Percentiles rank a stretch among this genome's conserved stretches.
phyloP scores from a whole-genome alignment of 2,113 vertebrate genomes.

The Ciconia maguari region DNA sequence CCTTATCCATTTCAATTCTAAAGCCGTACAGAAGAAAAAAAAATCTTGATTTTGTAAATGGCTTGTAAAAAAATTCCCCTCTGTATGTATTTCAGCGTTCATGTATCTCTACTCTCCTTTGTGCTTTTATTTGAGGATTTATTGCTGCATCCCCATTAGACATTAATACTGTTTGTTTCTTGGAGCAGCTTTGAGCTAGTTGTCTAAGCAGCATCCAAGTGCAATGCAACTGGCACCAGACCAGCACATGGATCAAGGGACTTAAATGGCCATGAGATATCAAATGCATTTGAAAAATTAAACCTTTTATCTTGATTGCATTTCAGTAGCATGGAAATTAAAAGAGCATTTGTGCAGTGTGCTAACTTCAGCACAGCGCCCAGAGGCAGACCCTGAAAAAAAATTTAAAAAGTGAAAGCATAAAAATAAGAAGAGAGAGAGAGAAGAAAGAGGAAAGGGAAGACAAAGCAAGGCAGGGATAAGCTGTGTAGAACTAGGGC shows the following conservation, averaged over 20 bases:
- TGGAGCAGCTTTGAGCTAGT: neutral
- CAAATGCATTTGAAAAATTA: neutral
- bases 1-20: neutral
- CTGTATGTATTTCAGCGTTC: neutral
- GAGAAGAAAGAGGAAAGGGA: too few relatives aligned
- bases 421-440: neutral
- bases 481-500: neutral
- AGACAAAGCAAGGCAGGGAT: neutral
- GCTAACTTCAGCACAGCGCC: neutral
- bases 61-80: neutral
- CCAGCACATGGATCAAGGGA: neutral
- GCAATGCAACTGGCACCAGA: neutral
- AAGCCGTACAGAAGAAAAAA: neutral
- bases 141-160: neutral
- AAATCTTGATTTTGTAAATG: neutral
- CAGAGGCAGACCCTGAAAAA: neutral
- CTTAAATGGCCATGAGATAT: neutral
- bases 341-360: neutral
- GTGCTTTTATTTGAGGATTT: neutral
- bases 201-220: neutral
- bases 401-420: neutral
- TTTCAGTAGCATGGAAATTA: neutral
- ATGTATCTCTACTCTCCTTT: neutral
- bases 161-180: neutral
- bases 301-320: neutral